Evolutionary conservation across 2,888 invertebrate genomes (phyloP).

Genomic region (Trissolcus brochymenae): DNA sequence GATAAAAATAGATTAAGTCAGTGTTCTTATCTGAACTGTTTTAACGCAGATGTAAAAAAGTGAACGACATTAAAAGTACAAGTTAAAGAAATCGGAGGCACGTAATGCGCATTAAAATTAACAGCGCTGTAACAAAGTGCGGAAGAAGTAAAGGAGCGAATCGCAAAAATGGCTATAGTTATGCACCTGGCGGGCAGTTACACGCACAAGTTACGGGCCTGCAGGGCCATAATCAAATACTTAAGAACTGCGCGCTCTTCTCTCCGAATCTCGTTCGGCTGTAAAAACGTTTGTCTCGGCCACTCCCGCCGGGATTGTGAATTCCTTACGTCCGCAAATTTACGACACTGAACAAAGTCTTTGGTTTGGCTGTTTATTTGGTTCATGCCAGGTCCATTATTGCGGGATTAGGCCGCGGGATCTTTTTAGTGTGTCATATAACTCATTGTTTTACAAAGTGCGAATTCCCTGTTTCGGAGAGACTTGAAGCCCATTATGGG

Average conservation of each 20-base stretch:
- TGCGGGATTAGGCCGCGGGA: slow-evolving; percentile 25
- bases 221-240: slow-evolving; percentile 73
- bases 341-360: slow-evolving; percentile 6
- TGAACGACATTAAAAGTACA: slow-evolving; percentile 62
- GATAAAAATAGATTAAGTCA: slow-evolving; percentile 9
- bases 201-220: slow-evolving; percentile 65
- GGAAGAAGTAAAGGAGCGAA: slow-evolving; percentile 60
- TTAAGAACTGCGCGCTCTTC: slow-evolving; percentile 62
- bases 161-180: slow-evolving; percentile 63
- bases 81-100: slow-evolving; percentile 72
- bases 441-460: slow-evolving; percentile 55
- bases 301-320: slow-evolving; percentile 37
- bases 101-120: slow-evolving; percentile 75
- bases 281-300: slow-evolving; percentile 62
- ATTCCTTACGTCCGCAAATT: slow-evolving; percentile 23
- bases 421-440: slow-evolving; percentile 33
- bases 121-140: slow-evolving; percentile 75
- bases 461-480: slow-evolving; percentile 27
- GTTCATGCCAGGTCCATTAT: slow-evolving; percentile 24
- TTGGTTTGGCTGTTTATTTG: slow-evolving; percentile 13
- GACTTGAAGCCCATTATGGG: slow-evolving; percentile 66
- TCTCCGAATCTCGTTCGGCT: slow-evolving; percentile 61
- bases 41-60: slow-evolving; percentile 40
- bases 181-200: slow-evolving; percentile 63
- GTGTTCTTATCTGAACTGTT: slow-evolving; percentile 10